phyloP scores from a whole-genome alignment of 1,140 invertebrate species.

The Conus ventricosus region DNA sequence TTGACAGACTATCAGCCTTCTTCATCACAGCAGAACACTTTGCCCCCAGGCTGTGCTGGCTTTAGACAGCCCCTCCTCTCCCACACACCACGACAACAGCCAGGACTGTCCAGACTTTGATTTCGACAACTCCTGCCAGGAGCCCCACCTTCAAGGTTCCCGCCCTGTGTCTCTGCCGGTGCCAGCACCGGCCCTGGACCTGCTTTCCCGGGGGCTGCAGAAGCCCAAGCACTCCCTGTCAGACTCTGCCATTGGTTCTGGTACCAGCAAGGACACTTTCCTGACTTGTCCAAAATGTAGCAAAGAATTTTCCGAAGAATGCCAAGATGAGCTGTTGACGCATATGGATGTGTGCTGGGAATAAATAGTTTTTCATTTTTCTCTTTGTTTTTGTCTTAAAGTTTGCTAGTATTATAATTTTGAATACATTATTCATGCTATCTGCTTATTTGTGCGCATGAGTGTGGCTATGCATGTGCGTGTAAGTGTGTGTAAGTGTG shows the following conservation, averaged over 20 bases:
- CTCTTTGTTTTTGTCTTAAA: background rate
- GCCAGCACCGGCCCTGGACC: background rate
- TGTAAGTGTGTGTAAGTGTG: too few species aligned
- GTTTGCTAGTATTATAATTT: background rate
- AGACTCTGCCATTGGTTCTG: background rate
- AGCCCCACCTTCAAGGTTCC: background rate
- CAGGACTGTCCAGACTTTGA: constrained; percentile 19
- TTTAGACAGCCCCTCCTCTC: background rate
- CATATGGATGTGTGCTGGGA: constrained; percentile 41
- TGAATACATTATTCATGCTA: background rate
- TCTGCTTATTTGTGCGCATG: background rate
- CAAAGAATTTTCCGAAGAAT: constrained; percentile 36
- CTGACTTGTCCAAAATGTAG: constrained; percentile 38
- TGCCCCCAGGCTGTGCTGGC: background rate
- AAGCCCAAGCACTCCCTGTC: constrained; percentile 14
- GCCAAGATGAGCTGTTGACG: constrained; percentile 31
- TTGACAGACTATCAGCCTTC: background rate
- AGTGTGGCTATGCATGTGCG: background rate
- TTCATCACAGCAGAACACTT: background rate
- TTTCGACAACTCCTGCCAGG: background rate
- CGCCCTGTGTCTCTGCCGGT: constrained; percentile 14
- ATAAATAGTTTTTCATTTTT: background rate
- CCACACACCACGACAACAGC: background rate
- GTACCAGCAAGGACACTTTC: constrained; percentile 3
- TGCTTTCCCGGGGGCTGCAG: constrained; percentile 3